These are phyloP conservation scores for Campylomormyrus numenius DNA, from an alignment of 2,113 vertebrate species.

Conservation along the genomic window DNA sequence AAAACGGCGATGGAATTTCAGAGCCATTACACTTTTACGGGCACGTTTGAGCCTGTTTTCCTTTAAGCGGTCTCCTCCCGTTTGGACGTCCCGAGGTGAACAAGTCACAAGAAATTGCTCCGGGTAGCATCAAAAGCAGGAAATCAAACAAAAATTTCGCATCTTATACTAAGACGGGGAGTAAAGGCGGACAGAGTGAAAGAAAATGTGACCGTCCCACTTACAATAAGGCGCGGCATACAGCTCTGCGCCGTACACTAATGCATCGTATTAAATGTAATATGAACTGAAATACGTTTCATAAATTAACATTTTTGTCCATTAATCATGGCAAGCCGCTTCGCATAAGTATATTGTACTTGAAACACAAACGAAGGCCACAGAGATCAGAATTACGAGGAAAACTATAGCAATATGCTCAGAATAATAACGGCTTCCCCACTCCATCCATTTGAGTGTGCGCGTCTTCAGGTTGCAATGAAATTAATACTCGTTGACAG, in stretches of 20 bases:
- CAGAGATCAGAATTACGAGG: background rate
- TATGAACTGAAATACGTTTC: background rate
- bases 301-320: background rate
- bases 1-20: conserved; percentile 12
- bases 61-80: background rate
- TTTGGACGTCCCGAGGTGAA: background rate
- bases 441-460: background rate
- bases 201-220: background rate
- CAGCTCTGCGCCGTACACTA: background rate
- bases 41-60: conserved; percentile 6
- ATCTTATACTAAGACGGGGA: background rate
- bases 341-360: background rate
- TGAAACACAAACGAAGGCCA: background rate
- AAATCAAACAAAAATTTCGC: background rate
- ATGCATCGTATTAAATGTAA: background rate
- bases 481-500: background rate
- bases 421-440: background rate
- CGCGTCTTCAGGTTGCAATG: background rate
- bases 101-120: background rate
- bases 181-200: background rate
- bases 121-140: conserved; percentile 1
- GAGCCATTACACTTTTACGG: conserved; percentile 11
- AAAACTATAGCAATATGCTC: background rate
- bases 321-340: background rate
- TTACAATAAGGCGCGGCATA: background rate